phyloP scores from a whole-genome alignment of 2,797 vertebrate genomes.

The Anguilla marmorata region DNA sequence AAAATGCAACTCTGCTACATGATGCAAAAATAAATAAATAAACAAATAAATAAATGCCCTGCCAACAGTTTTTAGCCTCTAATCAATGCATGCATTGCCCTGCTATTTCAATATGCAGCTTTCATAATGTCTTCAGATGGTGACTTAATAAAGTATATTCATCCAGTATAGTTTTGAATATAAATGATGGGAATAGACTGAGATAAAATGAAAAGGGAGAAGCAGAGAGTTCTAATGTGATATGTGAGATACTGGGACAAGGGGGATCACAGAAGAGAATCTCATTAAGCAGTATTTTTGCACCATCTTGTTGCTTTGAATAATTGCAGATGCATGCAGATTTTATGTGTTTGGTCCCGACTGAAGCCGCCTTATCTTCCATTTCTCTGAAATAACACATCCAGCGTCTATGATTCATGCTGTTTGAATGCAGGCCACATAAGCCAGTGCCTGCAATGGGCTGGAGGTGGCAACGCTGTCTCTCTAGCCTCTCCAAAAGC shows the following conservation, averaged over 20 bases:
- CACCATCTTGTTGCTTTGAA: slow-evolving; percentile 20
- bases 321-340: slow-evolving; percentile 17
- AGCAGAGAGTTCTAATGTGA: background rate
- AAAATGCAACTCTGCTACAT: background rate
- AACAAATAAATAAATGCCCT: too few species aligned
- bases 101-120: slow-evolving; percentile 15
- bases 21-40: background rate
- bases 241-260: slow-evolving; percentile 7
- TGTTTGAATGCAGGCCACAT: background rate
- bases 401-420: slow-evolving; percentile 6
- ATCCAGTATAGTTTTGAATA: slow-evolving; percentile 3
- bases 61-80: background rate
- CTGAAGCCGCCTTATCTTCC: slow-evolving; percentile 1
- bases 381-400: background rate
- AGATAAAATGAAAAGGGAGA: slow-evolving; percentile 23
- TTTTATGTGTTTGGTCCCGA: background rate
- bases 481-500: background rate
- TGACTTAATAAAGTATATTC: slow-evolving; percentile 11
- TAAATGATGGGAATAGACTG: slow-evolving; percentile 10
- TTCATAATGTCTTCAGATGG: slow-evolving; percentile 8
- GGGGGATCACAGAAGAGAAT: background rate
- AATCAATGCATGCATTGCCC: slow-evolving; percentile 7
- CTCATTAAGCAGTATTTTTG: slow-evolving; percentile 7
- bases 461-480: background rate
- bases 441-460: background rate